Conservation (phyloP, 2,888 invertebrate genomes). For the Myathropa florea region DNA sequence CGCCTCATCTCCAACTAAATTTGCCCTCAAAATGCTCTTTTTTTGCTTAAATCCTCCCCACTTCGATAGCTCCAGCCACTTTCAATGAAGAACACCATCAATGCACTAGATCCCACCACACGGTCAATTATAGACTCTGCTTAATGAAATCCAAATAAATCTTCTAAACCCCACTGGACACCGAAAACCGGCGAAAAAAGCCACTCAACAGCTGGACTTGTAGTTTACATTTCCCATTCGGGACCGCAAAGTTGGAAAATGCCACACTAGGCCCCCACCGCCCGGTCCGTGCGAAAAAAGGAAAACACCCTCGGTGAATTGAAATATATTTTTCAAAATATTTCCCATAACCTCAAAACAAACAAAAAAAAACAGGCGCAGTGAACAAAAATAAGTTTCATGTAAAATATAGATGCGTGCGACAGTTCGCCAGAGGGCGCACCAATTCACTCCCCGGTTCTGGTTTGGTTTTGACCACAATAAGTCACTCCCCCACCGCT, state of each 20-base stretch:
- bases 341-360: conserved; percentile 38
- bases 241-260: neutral
- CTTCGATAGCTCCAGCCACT: too few species aligned
- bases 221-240: neutral
- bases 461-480: neutral
- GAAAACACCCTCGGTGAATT: conserved; percentile 1
- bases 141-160: neutral
- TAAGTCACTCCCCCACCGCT: neutral
- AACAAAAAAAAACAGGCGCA: neutral
- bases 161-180: neutral
- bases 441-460: neutral
- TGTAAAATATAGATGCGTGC: neutral
- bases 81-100: too few species aligned
- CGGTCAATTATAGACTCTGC: neutral
- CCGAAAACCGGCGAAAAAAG: neutral
- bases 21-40: too few species aligned
- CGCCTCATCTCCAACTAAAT: too few species aligned
- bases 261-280: too few species aligned
- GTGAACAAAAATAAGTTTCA: neutral
- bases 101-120: too few species aligned
- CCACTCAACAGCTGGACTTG: neutral
- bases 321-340: conserved; percentile 47
- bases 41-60: too few species aligned
- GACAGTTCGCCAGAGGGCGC: conserved; percentile 13
- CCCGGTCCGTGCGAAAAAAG: neutral